Base-by-base conservation (phyloP, 64 coral and sea anemone genomes). In the Montipora foliosa region DNA sequence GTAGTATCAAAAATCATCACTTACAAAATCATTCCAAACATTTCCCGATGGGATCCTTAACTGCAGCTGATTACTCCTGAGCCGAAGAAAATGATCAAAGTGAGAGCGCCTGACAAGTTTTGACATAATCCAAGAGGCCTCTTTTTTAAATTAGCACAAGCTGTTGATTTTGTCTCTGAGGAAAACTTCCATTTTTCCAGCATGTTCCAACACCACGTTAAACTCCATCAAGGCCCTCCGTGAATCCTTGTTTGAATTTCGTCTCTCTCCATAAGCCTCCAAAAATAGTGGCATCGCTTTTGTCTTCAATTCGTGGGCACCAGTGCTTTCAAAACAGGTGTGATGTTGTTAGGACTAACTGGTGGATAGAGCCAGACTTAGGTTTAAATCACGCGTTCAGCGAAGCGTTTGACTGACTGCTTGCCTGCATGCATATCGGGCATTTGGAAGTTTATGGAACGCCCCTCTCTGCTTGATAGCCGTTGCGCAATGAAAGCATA, bases 11-110 rank as follows among this genome's bases (percentile, higher is more conserved):
- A 55, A 0, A 10, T 55, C 10, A 55, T 6, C 52, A 94, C 95
- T 94, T 82, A 96, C 95, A 59, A 94, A 20, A 86, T 86, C 90
- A 59, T 94, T 91, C 95, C 95, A 96, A 82, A 91, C 76, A n/a
- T 82, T 84, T 14, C 83, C 95, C 67, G 92, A 80, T 13, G 44
- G 82, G 17, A 94, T 74, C 60, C 87, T 55, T 68, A 62, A 88
- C 21, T 91, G 67, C 24, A 83, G 61, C 47, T 94, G 89, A 13
- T 49, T 82, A 29, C 67, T 89, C 74, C 95, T 90, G 67, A 84
- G 83, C 37, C 57, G 79, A 24, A 90, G 79, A 81, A 96, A 96
- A 5, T 89, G 85, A 50, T 96, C 95, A 67, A 90, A 96, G 75
- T 94, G 95, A 7, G 92, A 91, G 80, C 92, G 70, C 21, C 92